Evolutionary conservation across 2,113 vertebrate genomes (phyloP).

Genomic region (Epinephelus lanceolatus): DNA sequence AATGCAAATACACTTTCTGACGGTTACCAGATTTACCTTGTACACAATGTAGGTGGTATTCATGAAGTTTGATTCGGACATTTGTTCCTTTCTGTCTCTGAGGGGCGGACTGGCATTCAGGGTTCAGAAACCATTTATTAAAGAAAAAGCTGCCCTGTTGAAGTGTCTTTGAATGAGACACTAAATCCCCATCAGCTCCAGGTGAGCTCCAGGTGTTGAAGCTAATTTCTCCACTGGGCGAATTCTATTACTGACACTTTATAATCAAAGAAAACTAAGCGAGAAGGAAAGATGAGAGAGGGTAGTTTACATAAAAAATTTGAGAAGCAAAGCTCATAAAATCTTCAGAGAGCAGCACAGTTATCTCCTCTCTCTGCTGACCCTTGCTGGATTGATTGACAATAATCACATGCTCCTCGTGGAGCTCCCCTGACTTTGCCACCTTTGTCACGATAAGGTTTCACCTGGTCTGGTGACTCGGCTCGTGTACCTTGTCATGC

Average conservation of each 20-base stretch:
- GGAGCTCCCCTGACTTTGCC: conserved; percentile 14
- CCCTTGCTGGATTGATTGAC: conserved; percentile 16
- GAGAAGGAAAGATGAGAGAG: neutral
- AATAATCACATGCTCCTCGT: conserved; percentile 36
- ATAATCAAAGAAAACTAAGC: conserved; percentile 7
- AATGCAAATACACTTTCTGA: neutral
- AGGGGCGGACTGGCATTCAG: neutral
- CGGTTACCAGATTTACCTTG: neutral
- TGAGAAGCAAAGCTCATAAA: conserved; percentile 43
- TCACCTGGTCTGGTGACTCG: conserved; percentile 36
- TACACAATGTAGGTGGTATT: neutral
- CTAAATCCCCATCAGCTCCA: too few relatives aligned
- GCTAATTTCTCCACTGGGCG: neutral
- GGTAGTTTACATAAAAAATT: conserved; percentile 7
- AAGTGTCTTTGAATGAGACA: too few relatives aligned
- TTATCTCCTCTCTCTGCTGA: conserved; percentile 17
- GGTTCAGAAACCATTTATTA: neutral
- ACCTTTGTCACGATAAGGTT: conserved; percentile 46
- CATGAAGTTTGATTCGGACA: neutral
- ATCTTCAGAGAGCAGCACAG: conserved; percentile 28
- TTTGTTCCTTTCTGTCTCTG: neutral
- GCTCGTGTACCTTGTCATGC: conserved; percentile 7
- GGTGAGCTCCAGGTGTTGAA: too few relatives aligned
- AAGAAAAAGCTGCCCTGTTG: neutral
- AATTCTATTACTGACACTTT: conserved; percentile 26